Conservation (phyloP, 2,113 vertebrate species). For the Atherinomorus stipes region DNA sequence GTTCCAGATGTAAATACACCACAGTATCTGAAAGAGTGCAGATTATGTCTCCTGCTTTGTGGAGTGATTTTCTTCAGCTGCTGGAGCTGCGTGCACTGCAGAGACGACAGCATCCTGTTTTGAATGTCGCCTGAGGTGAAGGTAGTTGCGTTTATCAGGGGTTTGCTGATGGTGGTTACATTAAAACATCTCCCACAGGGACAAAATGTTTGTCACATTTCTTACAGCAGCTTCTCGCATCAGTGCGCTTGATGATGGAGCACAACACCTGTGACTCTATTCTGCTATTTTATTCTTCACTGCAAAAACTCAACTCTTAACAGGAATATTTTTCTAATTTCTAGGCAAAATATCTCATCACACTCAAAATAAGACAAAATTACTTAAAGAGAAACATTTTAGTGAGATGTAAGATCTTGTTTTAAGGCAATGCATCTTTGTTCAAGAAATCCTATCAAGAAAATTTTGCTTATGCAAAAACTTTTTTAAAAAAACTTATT, state of each 20-base stretch:
- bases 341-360: too few relatives aligned
- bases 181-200: slow-evolving; percentile 57
- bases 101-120: slow-evolving; percentile 20
- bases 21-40: slow-evolving; percentile 24
- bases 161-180: slow-evolving; percentile 48
- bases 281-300: slow-evolving; percentile 39
- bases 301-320: too few relatives aligned
- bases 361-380: too few relatives aligned
- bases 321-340: too few relatives aligned
- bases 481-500: too few relatives aligned
- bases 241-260: slow-evolving; percentile 38
- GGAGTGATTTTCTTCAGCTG: slow-evolving; percentile 25
- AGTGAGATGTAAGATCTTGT: too few relatives aligned
- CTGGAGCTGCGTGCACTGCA: neutral
- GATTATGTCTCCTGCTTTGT: slow-evolving; percentile 41
- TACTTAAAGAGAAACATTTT: too few relatives aligned
- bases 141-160: slow-evolving; percentile 11
- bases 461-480: too few relatives aligned
- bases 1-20: slow-evolving; percentile 53
- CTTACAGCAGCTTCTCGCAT: slow-evolving; percentile 33
- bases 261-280: slow-evolving; percentile 52
- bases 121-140: slow-evolving; percentile 34
- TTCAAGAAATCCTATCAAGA: too few relatives aligned
- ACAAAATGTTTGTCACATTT: slow-evolving; percentile 51
- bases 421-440: too few relatives aligned